Percentiles rank a stretch among this genome's conserved stretches.
These are phyloP conservation scores for Drosophila ambigua DNA, from an alignment of 1,140 invertebrate species.

Conservation along the genomic window DNA sequence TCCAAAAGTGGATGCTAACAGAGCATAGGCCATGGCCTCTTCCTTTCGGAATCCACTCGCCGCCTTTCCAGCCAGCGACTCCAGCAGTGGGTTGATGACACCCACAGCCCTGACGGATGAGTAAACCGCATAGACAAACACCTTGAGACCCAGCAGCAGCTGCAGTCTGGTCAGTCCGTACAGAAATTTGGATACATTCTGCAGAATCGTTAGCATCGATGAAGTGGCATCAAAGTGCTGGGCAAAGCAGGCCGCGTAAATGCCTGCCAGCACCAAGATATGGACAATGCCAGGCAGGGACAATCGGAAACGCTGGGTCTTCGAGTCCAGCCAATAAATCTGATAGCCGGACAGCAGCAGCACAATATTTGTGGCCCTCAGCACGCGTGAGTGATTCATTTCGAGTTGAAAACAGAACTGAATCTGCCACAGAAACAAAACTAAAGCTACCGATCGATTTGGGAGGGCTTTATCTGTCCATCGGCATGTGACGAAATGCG, in stretches of 20 bases:
- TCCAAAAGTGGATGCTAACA: constrained; percentile 59
- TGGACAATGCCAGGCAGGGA: constrained; percentile 43
- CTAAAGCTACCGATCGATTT: constrained; percentile 9
- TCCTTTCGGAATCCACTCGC: neutral
- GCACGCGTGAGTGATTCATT: constrained; percentile 65
- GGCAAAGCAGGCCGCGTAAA: constrained; percentile 61
- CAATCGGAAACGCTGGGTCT: constrained; percentile 50
- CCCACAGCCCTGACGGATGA: constrained; percentile 37
- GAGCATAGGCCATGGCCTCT: constrained; percentile 48
- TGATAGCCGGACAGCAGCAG: constrained; percentile 68
- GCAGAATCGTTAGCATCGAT: constrained; percentile 50
- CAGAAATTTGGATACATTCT: constrained; percentile 68
- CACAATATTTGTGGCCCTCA: constrained; percentile 56
- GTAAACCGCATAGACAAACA: constrained; percentile 53
- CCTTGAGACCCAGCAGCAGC: constrained; percentile 61
- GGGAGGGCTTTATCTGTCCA: constrained; percentile 44
- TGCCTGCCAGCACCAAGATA: constrained; percentile 44
- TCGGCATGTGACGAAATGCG: constrained; percentile 31
- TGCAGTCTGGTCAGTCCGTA: constrained; percentile 51
- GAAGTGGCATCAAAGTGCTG: constrained; percentile 61
- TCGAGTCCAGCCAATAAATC: constrained; percentile 60
- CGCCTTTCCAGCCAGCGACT: constrained; percentile 13
- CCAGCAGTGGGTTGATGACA: constrained; percentile 36
- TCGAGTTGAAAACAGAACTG: constrained; percentile 11
- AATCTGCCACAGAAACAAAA: constrained; percentile 5